Evolutionary conservation across 2,113 vertebrate species (phyloP).

Genomic region (Gila orcuttii): DNA sequence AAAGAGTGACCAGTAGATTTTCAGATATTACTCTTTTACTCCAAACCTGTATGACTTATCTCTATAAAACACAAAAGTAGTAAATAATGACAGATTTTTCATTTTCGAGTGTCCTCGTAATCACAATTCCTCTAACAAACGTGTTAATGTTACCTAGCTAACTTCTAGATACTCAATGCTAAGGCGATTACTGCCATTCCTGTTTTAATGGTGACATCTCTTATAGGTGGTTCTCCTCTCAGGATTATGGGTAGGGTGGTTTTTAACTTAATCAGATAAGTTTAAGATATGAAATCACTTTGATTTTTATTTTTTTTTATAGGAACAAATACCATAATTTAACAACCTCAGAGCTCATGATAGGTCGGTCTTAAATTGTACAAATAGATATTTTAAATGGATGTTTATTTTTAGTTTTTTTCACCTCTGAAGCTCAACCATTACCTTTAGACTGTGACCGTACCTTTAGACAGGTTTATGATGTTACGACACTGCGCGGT

Average conservation of each 20-base stretch:
- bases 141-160: background rate
- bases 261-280: background rate
- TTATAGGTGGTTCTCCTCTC: background rate
- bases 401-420: background rate
- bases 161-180: background rate
- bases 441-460: background rate
- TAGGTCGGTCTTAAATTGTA: too few species aligned
- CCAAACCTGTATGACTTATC: too few species aligned
- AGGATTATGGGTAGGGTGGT: slow-evolving; percentile 1
- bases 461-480: background rate
- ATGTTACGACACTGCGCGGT: background rate
- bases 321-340: background rate
- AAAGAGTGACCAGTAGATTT: too few species aligned
- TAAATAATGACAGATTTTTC: too few species aligned
- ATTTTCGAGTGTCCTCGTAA: too few species aligned
- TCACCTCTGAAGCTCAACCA: background rate
- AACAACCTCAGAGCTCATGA: too few species aligned
- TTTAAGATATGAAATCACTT: background rate
- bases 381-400: too few species aligned
- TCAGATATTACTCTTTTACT: background rate
- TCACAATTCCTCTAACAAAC: background rate
- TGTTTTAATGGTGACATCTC: background rate
- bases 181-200: background rate
- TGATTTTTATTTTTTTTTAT: background rate
- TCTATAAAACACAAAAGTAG: too few species aligned